These are phyloP conservation scores for Galeruca laticollis DNA, from an alignment of 2,888 invertebrate species.

Conservation along the genomic window DNA sequence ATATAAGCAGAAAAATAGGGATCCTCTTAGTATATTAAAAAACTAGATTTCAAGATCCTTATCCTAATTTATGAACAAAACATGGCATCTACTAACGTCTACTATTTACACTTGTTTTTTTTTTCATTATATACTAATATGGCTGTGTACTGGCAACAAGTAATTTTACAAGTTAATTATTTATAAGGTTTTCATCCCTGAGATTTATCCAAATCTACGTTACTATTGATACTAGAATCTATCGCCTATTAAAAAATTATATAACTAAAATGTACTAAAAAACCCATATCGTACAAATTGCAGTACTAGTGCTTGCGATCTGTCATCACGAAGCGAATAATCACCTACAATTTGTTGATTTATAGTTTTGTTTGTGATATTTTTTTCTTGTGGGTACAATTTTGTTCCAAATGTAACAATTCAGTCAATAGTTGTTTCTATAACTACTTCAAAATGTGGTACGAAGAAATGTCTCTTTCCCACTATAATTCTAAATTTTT, in stretches of 20 bases:
- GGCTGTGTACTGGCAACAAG: conserved; percentile 56
- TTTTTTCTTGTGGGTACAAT: too few relatives aligned
- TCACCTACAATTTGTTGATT: too few relatives aligned
- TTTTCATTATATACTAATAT: conserved; percentile 52
- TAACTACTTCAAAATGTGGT: too few relatives aligned
- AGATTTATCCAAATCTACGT: conserved; percentile 45
- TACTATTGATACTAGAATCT: conserved; percentile 16
- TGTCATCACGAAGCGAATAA: too few relatives aligned
- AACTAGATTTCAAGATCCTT: conserved; percentile 50
- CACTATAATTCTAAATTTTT: too few relatives aligned
- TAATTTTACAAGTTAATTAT: conserved; percentile 36
- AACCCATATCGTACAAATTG: neutral
- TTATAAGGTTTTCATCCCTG: conserved; percentile 48
- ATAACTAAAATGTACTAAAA: neutral
- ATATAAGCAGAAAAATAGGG: conserved; percentile 64
- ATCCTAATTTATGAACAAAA: conserved; percentile 20
- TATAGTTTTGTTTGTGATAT: too few relatives aligned
- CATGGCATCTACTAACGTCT: conserved; percentile 31
- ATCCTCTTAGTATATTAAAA: conserved; percentile 54
- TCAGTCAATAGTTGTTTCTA: too few relatives aligned
- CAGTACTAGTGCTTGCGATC: too few relatives aligned
- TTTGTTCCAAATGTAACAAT: too few relatives aligned
- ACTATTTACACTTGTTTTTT: conserved; percentile 37
- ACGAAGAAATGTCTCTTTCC: too few relatives aligned
- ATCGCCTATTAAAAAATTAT: neutral